Evolutionary conservation across 2,797 vertebrate species (phyloP).

Genomic region (Hozukius guyotensis): DNA sequence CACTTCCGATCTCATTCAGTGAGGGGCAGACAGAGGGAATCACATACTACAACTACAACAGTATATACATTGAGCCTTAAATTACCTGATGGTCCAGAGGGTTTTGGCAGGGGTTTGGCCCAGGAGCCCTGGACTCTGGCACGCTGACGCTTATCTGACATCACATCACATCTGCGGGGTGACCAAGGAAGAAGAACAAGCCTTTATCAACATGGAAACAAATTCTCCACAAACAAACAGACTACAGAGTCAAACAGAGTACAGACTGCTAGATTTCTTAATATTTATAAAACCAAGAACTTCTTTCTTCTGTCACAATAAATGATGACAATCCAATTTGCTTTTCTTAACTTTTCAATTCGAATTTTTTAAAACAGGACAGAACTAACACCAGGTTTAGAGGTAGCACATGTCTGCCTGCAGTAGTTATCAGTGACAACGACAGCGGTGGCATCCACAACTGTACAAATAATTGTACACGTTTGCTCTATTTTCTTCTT

Average conservation of each 20-base stretch:
- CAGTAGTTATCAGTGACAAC: background rate
- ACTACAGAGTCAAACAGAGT: background rate
- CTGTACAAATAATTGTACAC: background rate
- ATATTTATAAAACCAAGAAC: background rate
- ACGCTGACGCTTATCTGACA: constrained; percentile 88
- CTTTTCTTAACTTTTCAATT: too few relatives aligned
- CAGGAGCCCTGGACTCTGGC: constrained; percentile 93
- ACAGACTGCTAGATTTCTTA: background rate
- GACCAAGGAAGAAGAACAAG: background rate
- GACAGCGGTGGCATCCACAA: background rate
- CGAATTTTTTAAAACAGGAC: background rate
- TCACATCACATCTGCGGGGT: constrained; percentile 28
- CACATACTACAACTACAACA: background rate
- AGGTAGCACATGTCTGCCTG: background rate
- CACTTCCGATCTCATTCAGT: background rate
- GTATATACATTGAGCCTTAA: background rate
- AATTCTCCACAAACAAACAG: background rate
- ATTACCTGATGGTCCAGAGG: constrained; percentile 55
- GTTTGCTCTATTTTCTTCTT: background rate
- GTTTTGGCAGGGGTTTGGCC: constrained; percentile 80
- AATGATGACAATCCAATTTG: too few relatives aligned
- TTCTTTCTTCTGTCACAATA: background rate
- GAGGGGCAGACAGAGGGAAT: background rate
- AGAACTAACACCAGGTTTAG: background rate
- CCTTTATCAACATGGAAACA: background rate